Percentiles rank a stretch among this genome's conserved stretches.
These are phyloP conservation scores for Anhinga rufa DNA, from an alignment of 2,113 vertebrate species.

Conservation along the genomic window DNA sequence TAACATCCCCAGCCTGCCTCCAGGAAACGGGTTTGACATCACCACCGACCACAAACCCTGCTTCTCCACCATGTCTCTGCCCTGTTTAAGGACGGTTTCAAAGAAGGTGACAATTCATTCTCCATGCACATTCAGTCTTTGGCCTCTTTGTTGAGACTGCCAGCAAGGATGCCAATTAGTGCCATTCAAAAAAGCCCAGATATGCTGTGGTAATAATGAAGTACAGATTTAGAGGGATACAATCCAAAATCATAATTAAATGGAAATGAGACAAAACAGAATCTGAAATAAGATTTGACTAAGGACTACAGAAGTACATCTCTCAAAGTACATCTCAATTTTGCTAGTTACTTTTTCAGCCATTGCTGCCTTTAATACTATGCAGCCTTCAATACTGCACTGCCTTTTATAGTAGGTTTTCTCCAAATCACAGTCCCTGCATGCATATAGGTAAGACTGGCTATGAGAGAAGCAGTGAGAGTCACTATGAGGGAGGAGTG, in stretches of 20 bases:
- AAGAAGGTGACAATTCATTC: not conserved
- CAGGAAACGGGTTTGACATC: not conserved
- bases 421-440: not conserved
- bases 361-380: not conserved
- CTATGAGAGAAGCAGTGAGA: not conserved
- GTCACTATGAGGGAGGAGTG: not conserved
- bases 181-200: slow-evolving; percentile 39
- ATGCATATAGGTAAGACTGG: not conserved
- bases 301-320: not conserved
- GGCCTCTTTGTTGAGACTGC: slow-evolving; percentile 50
- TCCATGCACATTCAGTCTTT: not conserved
- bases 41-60: not conserved
- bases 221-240: slow-evolving; percentile 43
- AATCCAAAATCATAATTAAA: slow-evolving; percentile 58
- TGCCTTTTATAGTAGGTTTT: not conserved
- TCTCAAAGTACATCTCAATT: not conserved
- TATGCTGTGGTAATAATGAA: slow-evolving; percentile 46
- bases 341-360: not conserved
- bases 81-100: not conserved
- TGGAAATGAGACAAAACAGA: slow-evolving; percentile 46
- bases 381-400: not conserved
- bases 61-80: not conserved
- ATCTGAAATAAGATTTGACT: slow-evolving; percentile 40
- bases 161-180: slow-evolving; percentile 42
- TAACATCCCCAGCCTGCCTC: not conserved